Percentiles rank a stretch among this genome's conserved stretches.
phyloP scores from a whole-genome alignment of 2,797 vertebrate species.

The Anolis apletophallus region DNA sequence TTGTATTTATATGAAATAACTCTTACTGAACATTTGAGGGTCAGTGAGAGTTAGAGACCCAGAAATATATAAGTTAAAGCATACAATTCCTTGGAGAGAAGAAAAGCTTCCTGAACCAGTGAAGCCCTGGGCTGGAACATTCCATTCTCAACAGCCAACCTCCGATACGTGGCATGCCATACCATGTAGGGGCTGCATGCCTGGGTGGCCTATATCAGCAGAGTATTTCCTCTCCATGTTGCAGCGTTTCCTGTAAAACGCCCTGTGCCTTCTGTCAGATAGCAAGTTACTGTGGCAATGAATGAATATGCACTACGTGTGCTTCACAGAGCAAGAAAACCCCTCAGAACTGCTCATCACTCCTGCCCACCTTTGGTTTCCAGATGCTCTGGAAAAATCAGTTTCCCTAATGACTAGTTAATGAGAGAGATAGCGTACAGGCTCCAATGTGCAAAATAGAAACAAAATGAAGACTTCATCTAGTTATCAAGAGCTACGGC shows the following conservation, averaged over 20 bases:
- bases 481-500: neutral
- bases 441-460: neutral
- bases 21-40: neutral
- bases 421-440: neutral
- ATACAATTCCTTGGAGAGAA: fast-evolving
- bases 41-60: neutral
- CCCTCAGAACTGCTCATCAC: neutral
- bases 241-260: conserved; percentile 7
- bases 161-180: neutral
- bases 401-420: conserved; percentile 10
- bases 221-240: neutral
- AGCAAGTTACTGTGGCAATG: neutral
- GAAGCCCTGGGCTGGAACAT: neutral
- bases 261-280: conserved; percentile 18
- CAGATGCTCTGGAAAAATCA: conserved; percentile 30
- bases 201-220: neutral
- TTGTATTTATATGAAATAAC: neutral
- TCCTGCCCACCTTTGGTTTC: conserved; percentile 13
- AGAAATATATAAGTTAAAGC: neutral
- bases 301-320: neutral
- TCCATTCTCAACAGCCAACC: conserved; percentile 15
- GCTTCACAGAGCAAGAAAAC: neutral
- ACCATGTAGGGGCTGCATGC: fast-evolving
- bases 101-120: neutral
- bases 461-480: neutral